Evolutionary conservation across 35 echinoderm and acorn worm species (phyloP).

Genomic region (Apostichopus californicus): DNA sequence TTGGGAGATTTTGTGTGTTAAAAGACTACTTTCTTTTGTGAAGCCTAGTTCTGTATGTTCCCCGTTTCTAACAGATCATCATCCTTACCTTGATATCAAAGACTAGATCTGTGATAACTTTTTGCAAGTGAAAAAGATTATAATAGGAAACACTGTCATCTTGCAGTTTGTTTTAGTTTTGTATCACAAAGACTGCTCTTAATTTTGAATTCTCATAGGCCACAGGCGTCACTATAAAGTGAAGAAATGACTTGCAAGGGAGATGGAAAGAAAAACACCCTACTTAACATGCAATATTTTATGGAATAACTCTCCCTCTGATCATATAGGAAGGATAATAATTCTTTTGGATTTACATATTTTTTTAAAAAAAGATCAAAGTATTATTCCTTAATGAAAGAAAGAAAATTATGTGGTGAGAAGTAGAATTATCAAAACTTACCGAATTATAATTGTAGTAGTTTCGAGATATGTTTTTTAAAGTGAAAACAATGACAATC

Average conservation of each 20-base stretch:
- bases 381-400: constrained; percentile 14
- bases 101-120: too few relatives aligned
- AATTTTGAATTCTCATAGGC: background rate
- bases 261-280: background rate
- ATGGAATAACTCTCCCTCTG: background rate
- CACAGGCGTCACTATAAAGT: background rate
- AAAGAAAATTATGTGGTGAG: background rate
- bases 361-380: background rate
- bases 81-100: too few relatives aligned
- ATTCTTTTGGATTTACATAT: background rate
- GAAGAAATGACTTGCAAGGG: background rate
- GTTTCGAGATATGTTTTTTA: background rate
- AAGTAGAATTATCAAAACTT: background rate
- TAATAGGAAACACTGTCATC: too few relatives aligned
- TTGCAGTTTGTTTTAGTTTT: too few relatives aligned
- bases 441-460: background rate
- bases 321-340: background rate
- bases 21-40: too few relatives aligned
- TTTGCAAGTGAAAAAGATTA: too few relatives aligned
- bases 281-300: background rate
- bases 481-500: background rate
- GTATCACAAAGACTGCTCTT: background rate
- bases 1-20: too few relatives aligned
- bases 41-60: too few relatives aligned
- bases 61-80: too few relatives aligned